Evolutionary conservation across 1,140 invertebrate species (phyloP), one percentile per base, ranked within the genome.

Genomic region (Drosophila burlai): DNA sequence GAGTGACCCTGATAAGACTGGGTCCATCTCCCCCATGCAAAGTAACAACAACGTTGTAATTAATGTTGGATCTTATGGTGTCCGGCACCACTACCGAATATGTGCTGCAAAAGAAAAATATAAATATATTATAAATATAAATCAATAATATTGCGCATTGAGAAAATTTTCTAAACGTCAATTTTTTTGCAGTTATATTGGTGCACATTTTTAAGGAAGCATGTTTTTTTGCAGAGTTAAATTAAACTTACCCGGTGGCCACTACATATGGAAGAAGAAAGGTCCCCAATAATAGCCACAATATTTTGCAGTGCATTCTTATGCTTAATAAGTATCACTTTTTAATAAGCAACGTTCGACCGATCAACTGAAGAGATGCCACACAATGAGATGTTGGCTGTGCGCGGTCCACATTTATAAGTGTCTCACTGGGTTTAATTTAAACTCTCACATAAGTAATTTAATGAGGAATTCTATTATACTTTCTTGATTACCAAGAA

Each of bases 81-180:
- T 95, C 95, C 11, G 97, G 96, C 2, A 95, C 97, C 72, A 98
- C 94, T 55, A 98, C 95, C 43, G 97, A 96, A 90, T 97, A 97
- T 72, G 94, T 95, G 59, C 96, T 97, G 87, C 81, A 92, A 68
- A 83, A 6, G 31, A 31, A 31, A 31, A 31, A 31, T 9, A 31
- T 31, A 31, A 31, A 31, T 31, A 9, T 31, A 9, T 29, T 9
- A 31, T 9, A 31, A 31, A 31, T 31, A 9, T 31, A 31, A 7
- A 8, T 31, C 31, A 10, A 34, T 10, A 34, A 34, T 34, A 2
- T 34, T 34, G 3, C 31, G 9, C 31, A 31, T 34, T 31, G 31
- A 9, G 31, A 1, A 9, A 13, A 13, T 13, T 11, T 11, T 36
- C 10, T 4, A 36, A 4, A 26, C 26, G 29, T 29, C 29, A 29